Percentiles rank a stretch among this genome's conserved stretches.
phyloP scores from a whole-genome alignment of 1,140 invertebrate genomes.

The Parapsyche elsis region DNA sequence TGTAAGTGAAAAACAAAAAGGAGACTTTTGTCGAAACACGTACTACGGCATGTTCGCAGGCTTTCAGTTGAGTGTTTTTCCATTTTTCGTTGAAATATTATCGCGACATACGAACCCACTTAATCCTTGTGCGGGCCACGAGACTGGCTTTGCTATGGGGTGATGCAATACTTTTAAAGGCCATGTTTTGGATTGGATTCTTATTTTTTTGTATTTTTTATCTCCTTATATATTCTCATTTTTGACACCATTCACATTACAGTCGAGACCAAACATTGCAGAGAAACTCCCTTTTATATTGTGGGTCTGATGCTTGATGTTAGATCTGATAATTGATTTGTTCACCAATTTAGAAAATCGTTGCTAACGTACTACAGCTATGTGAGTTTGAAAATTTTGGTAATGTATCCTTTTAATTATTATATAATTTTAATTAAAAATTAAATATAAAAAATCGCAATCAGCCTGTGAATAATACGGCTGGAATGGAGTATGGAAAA shows the following conservation, averaged over 20 bases:
- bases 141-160: not conserved
- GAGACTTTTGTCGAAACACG: conserved; percentile 37
- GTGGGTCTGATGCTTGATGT: too few species aligned
- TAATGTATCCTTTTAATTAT: not conserved
- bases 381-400: not conserved
- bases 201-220: too few species aligned
- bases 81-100: conserved; percentile 50
- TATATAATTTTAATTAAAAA: not conserved
- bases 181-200: too few species aligned
- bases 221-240: too few species aligned
- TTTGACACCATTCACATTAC: too few species aligned
- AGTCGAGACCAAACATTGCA: too few species aligned
- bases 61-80: conserved; percentile 44
- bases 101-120: conserved; percentile 48
- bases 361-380: not conserved
- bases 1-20: conserved; percentile 45
- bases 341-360: too few species aligned
- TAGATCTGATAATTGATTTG: too few species aligned
- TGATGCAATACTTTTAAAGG: conserved; percentile 19
- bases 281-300: too few species aligned
- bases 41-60: conserved; percentile 37
- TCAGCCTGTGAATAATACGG: conserved; percentile 37
- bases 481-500: conserved; percentile 45
- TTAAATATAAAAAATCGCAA: conserved; percentile 28
- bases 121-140: conserved; percentile 40